These are phyloP conservation scores for Tragelaphus eurycerus DNA, from an alignment of 2,797 vertebrate genomes.

Conservation along the genomic window DNA sequence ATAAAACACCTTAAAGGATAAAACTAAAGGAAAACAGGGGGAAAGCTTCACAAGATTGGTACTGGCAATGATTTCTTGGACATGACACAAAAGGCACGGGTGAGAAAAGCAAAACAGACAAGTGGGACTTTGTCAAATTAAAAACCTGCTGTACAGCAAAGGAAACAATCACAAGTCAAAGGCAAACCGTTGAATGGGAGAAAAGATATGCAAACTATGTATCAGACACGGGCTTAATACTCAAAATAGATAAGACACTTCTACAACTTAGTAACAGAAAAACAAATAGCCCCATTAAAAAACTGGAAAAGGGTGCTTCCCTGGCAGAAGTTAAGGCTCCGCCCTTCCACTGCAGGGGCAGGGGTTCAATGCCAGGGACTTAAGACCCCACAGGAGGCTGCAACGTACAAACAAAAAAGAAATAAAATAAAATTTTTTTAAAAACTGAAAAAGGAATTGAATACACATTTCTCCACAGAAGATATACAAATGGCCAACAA, in stretches of 20 bases:
- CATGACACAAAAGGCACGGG: neutral
- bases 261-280: neutral
- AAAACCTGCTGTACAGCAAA: neutral
- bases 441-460: neutral
- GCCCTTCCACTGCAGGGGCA: neutral
- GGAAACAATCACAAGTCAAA: neutral
- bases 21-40: neutral
- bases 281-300: neutral
- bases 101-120: neutral
- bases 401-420: neutral
- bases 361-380: neutral
- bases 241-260: neutral
- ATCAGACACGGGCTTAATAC: neutral
- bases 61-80: neutral
- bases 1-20: neutral
- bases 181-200: neutral
- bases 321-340: neutral
- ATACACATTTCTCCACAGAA: neutral
- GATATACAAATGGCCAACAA: neutral
- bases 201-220: neutral
- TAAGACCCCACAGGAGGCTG: neutral
- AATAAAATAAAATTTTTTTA: neutral
- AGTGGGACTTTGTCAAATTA: neutral
- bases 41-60: neutral
- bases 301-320: neutral